phyloP scores from a whole-genome alignment of 2,888 invertebrate genomes.

The Lordiphosa fenestrarum region DNA sequence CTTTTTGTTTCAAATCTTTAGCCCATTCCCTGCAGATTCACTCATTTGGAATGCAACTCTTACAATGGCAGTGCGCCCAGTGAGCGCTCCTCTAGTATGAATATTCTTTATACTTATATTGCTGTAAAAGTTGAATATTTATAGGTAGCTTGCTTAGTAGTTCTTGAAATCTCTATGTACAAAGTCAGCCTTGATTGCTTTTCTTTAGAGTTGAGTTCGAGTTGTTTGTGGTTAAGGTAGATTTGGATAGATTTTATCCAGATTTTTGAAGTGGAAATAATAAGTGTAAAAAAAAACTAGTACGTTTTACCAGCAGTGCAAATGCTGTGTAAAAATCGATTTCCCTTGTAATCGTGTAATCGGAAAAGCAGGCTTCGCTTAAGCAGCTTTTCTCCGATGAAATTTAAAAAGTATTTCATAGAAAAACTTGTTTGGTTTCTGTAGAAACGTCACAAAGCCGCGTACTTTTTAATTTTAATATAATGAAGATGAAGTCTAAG shows the following conservation, averaged over 20 bases:
- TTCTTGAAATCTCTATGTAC: conserved; percentile 73
- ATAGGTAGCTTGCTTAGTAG: conserved; percentile 28
- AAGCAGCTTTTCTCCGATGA: no score
- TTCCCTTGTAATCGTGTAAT: no score
- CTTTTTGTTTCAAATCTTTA: conserved; percentile 22
- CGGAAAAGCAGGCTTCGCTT: no score
- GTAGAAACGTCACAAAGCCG: no score
- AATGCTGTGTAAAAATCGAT: no score
- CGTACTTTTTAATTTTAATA: no score
- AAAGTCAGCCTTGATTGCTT: conserved; percentile 78
- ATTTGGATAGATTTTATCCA: conserved; percentile 53
- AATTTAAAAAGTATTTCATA: no score
- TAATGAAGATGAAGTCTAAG: no score
- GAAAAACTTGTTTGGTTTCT: no score
- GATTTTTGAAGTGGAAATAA: conserved; percentile 32
- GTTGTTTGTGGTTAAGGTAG: conserved; percentile 50
- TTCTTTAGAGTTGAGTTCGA: conserved; percentile 35
- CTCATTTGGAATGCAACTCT: conserved; percentile 35
- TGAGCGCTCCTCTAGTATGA: conserved; percentile 17
- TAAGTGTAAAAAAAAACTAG: conserved; percentile 30
- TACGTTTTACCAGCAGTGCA: no score
- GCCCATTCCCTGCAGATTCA: conserved; percentile 21
- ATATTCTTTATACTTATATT: conserved; percentile 36
- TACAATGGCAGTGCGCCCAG: conserved; percentile 49
- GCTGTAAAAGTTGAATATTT: conserved; percentile 40